These are phyloP conservation scores for Calameuta pallipes DNA, from an alignment of 2,888 invertebrate genomes.

Conservation along the genomic window DNA sequence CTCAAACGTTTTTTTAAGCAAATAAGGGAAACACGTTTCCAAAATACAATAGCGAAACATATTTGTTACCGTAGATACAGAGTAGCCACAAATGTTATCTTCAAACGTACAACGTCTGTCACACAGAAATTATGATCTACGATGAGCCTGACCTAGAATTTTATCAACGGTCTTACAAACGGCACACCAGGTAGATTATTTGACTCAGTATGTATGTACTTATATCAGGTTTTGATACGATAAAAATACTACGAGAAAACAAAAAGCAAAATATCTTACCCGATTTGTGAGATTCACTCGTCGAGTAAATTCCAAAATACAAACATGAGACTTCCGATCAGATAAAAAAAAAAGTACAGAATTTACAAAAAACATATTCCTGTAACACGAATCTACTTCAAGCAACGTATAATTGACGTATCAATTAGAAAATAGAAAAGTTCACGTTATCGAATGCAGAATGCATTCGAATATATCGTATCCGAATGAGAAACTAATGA, in stretches of 20 bases:
- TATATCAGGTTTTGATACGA: background rate
- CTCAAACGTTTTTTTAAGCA: background rate
- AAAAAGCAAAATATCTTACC: no score
- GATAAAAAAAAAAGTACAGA: background rate
- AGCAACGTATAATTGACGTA: background rate
- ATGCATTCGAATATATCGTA: background rate
- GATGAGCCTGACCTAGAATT: background rate
- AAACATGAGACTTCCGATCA: background rate
- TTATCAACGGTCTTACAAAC: background rate
- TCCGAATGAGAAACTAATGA: background rate
- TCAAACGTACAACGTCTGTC: background rate
- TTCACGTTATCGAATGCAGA: background rate
- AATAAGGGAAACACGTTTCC: background rate
- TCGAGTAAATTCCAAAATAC: background rate
- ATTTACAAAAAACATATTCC: background rate
- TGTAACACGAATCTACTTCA: background rate
- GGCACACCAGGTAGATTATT: background rate
- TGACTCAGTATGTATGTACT: background rate
- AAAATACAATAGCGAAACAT: background rate
- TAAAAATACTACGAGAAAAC: background rate
- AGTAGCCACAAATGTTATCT: background rate
- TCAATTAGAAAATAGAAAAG: background rate
- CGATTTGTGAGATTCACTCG: background rate
- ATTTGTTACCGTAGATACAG: background rate
- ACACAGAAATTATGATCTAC: background rate